Evolutionary conservation across 2,888 invertebrate genomes (phyloP).

Genomic region (Drosophila suboccidentalis): DNA sequence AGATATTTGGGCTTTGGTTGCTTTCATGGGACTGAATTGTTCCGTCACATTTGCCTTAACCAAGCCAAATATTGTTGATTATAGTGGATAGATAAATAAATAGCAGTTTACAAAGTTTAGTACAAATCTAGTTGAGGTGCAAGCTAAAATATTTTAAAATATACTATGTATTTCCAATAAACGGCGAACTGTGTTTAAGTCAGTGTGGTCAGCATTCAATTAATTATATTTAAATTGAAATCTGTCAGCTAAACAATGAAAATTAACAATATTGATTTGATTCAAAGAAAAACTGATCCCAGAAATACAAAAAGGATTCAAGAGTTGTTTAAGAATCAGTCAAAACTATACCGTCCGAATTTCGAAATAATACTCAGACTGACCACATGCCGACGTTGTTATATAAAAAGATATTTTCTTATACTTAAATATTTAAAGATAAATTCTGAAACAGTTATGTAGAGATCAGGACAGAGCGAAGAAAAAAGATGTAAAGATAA

Average conservation of each 20-base stretch:
- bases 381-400: background rate
- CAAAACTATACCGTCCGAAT: background rate
- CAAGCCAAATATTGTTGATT: slow-evolving; percentile 11
- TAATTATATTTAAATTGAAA: background rate
- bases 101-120: background rate
- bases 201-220: background rate
- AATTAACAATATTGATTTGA: too few relatives aligned
- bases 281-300: too few relatives aligned
- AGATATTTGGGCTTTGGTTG: slow-evolving; percentile 73
- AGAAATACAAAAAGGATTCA: too few relatives aligned
- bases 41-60: slow-evolving; percentile 66
- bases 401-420: background rate
- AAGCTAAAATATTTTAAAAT: background rate
- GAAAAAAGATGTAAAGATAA: background rate
- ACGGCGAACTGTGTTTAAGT: background rate
- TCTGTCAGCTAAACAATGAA: too few relatives aligned
- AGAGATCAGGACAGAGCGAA: slow-evolving; percentile 6
- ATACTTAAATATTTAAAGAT: background rate
- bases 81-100: slow-evolving; percentile 1
- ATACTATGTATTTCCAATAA: background rate
- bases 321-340: background rate
- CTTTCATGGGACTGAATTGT: slow-evolving; percentile 82
- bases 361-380: too few relatives aligned
- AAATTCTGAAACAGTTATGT: background rate
- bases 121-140: background rate